Percentiles rank a stretch among this genome's conserved stretches.
phyloP scores from a whole-genome alignment of 2,113 vertebrate genomes.

The Asarcornis scutulata region DNA sequence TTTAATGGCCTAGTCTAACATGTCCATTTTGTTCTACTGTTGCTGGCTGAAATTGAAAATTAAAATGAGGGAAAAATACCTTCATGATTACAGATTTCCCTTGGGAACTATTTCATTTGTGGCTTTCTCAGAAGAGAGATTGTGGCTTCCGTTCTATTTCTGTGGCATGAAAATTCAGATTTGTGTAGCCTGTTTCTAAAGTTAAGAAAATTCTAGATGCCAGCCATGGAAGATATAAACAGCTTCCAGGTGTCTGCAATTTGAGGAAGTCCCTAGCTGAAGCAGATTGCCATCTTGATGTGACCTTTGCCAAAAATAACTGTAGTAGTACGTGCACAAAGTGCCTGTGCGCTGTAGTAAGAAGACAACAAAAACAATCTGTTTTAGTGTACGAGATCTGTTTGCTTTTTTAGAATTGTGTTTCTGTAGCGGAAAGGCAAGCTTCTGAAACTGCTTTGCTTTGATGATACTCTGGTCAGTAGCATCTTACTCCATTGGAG shows the following conservation, averaged over 20 bases:
- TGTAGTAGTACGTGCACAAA: neutral
- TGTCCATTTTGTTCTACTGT: slow-evolving; percentile 50
- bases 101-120: slow-evolving; percentile 41
- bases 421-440: neutral
- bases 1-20: slow-evolving; percentile 34
- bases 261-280: slow-evolving; percentile 1
- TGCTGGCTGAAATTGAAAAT: slow-evolving; percentile 31
- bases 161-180: slow-evolving; percentile 1
- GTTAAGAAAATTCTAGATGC: slow-evolving; percentile 36
- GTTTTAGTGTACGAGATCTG: neutral
- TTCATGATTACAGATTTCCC: slow-evolving; percentile 61
- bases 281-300: slow-evolving; percentile 11
- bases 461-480: neutral
- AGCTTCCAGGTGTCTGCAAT: slow-evolving; percentile 27
- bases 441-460: neutral
- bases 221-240: neutral
- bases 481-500: neutral
- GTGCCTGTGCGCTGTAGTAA: neutral
- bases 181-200: slow-evolving; percentile 30
- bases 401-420: neutral
- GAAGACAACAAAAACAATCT: neutral
- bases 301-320: slow-evolving; percentile 50
- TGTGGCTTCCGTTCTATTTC: slow-evolving; percentile 56
- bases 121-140: slow-evolving; percentile 58
- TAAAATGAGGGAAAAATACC: slow-evolving; percentile 12